Percentiles rank a stretch among this genome's conserved stretches.
Evolutionary conservation across 2,113 vertebrate species (phyloP).

Genomic region (Cyprinodon tularosa): DNA sequence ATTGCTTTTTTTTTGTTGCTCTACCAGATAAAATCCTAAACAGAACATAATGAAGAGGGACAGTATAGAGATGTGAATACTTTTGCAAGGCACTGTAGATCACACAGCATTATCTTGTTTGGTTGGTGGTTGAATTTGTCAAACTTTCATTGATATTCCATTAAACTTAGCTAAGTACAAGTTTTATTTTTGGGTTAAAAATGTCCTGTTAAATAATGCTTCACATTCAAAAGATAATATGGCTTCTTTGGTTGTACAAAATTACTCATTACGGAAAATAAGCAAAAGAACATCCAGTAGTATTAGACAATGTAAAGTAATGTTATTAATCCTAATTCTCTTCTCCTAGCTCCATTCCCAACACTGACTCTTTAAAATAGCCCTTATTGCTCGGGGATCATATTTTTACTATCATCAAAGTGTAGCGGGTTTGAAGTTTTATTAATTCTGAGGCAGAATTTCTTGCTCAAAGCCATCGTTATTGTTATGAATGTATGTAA

Average conservation of each 20-base stretch:
- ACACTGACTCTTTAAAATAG: slow-evolving; percentile 3
- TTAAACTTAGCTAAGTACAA: no score
- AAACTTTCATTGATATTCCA: background rate
- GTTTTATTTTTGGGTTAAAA: no score
- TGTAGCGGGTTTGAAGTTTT: slow-evolving; percentile 13
- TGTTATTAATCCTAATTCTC: background rate
- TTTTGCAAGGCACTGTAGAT: background rate
- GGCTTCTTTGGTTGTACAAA: background rate
- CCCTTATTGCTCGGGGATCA: slow-evolving; percentile 13
- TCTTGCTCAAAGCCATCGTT: slow-evolving; percentile 30
- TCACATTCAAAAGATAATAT: no score
- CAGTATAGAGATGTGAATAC: background rate
- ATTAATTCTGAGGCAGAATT: slow-evolving; percentile 36
- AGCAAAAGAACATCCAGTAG: background rate
- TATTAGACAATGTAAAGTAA: background rate
- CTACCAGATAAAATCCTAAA: background rate
- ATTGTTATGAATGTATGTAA: slow-evolving; percentile 37
- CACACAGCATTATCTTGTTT: background rate
- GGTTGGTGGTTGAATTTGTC: background rate
- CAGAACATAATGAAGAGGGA: background rate
- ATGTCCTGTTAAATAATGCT: no score
- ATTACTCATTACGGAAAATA: background rate
- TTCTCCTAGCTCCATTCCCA: background rate
- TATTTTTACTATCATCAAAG: slow-evolving; percentile 33
- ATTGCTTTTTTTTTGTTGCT: no score